Evolutionary conservation across 2,113 vertebrate species (phyloP), one percentile per base, ranked within the genome.

Genomic region (Motacilla tschutschensis): DNA sequence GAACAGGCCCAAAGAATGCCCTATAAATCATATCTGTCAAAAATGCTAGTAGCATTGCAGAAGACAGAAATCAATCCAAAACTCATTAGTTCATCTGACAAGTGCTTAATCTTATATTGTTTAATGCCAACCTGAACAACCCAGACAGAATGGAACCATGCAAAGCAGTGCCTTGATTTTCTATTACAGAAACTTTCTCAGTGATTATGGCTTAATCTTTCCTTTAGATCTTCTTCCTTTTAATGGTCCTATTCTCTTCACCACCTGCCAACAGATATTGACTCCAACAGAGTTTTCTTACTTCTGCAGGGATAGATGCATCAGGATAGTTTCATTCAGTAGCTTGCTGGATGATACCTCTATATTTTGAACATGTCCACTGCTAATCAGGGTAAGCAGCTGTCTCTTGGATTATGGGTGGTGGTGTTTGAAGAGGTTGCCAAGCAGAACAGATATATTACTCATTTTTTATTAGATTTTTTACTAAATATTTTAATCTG

Each of bases 21-120:
- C 87, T 95, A 97, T 98, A 97, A 97, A 97, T 98, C 96, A 97
- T 91, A 97, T 53, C 85, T 96, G 95, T 97, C 97, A 97, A 95
- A 97, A 96, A 93, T 85, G 76, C 95, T 93, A 79, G 94, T 91
- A 92, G 84, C 91, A 93, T 93, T 95, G 92, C 94, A 72, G 87
- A 95, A 96, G 96, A 97, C 95, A 95, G 96, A 97, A 97, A 98
- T 98, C 97, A 97, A 97, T 97, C 96, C 95, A 95, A 97, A 97
- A 97, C 93, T 95, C 96, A 97, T 97, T 97, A 96, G 95, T 95
- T 97, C 47, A 7, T 87, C 93, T 97, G 97, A 97, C 96, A 96
- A 96, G 95, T 95, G 89, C 88, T 97, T 97, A 96, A 97, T 96
- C 96, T 96, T 95, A 90, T 92, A 96, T 96, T 96, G 94, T 97